Base-by-base conservation (phyloP, 2,797 vertebrate genomes). In the Enteromius treurensis region DNA sequence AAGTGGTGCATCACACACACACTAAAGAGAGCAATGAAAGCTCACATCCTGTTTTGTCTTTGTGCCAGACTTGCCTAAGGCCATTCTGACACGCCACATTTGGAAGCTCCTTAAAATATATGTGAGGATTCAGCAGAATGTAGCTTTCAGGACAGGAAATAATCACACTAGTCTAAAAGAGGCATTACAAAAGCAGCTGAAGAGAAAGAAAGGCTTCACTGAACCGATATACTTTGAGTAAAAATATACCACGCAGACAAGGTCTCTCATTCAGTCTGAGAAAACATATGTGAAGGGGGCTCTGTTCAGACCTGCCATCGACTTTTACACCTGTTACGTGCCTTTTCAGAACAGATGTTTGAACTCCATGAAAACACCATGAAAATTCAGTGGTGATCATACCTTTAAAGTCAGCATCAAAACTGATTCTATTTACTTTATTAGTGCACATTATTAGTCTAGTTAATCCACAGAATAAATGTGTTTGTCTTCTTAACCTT, bases 11-110 rank as follows among this genome's bases (percentile, higher is more conserved):
- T 83, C 26, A 26, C 75, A 60, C 42, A 76, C 42, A 40, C 76
- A 14, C 21, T 23, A n/a, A 21, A 73, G 42, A 47, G 11, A 32
- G 74, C 7, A 37, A 84, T 77, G 23, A 80, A 83, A 77, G 77
- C 83, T 86, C 83, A 84, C 82, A 60, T 79, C 64, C 73, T 81
- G 58, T 73, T 79, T 84, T 82, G 81, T 77, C 70, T 79, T 82
- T 49, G 62, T 64, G 45, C 62, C 77, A 76, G 78, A 81, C 51
- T 40, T 47, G 64, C 84, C 85, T 71, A 53, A 49, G 79, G 85
- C 34, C 32, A 2, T 86, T 82, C 77, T 84, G 76, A 71, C 34
- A 76, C 65, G 75, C 51, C 75, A 65, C 79, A 64, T 79, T 79
- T 79, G 69, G 60, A 82, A 53, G 75, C 32, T 26, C 60, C 69